A percentile compares a stretch with the other conserved stretches of the same genome.
These are phyloP conservation scores for Drosophila setosimentum DNA, from an alignment of 2,888 invertebrate genomes.

Conservation along the genomic window DNA sequence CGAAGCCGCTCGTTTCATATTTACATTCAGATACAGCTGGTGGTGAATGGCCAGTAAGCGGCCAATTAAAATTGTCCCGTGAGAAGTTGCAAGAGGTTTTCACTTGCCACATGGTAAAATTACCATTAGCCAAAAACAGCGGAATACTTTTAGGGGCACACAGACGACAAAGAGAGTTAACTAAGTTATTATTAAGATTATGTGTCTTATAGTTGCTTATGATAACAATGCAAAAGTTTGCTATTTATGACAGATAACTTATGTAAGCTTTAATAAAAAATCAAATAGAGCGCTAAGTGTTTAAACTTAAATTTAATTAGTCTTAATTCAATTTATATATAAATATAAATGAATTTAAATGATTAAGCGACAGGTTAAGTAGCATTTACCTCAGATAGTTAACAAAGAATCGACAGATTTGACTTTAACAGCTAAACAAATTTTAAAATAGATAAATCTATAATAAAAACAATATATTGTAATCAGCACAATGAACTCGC, in stretches of 20 bases:
- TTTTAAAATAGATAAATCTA: background rate
- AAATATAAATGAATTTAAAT: background rate
- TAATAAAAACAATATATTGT: background rate
- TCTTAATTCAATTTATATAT: background rate
- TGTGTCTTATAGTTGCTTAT: background rate
- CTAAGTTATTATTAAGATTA: background rate
- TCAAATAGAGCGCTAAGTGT: background rate
- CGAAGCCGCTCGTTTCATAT: no score
- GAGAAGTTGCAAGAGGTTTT: no score
- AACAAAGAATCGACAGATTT: background rate
- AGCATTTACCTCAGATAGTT: background rate
- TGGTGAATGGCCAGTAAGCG: no score
- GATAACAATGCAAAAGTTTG: background rate
- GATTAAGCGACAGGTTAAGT: accelerated
- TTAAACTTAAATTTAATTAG: background rate
- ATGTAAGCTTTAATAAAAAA: background rate
- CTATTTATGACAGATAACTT: background rate
- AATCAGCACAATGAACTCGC: background rate
- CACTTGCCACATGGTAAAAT: no score
- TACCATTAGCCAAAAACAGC: background rate
- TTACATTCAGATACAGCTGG: no score
- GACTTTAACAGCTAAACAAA: no score
- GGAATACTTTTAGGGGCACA: background rate
- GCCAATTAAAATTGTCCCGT: no score
- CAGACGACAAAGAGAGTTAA: background rate